These are phyloP conservation scores for Conopomorpha cramerella DNA, from an alignment of 1,140 invertebrate species.

Conservation along the genomic window DNA sequence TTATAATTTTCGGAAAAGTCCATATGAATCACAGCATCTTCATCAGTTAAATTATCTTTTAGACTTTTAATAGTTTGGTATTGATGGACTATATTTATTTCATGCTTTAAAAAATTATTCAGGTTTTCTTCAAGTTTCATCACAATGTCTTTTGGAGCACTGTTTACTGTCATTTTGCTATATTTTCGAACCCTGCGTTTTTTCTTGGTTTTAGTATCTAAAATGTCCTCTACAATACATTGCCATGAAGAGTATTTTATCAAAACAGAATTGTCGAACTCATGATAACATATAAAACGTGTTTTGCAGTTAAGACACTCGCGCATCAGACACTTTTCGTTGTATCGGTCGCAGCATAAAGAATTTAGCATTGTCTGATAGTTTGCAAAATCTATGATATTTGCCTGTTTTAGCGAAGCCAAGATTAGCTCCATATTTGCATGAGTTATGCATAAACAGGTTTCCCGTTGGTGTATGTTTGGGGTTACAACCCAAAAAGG, in stretches of 20 bases:
- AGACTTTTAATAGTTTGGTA: constrained; percentile 6
- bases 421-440: constrained; percentile 2
- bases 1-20: constrained; percentile 15
- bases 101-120: constrained; percentile 6
- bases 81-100: constrained; percentile 5
- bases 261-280: constrained; percentile 1
- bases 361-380: constrained; percentile 3
- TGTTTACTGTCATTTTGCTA: background rate
- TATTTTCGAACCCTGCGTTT: too few relatives aligned
- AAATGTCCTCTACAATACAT: constrained; percentile 1
- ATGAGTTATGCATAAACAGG: constrained; percentile 3
- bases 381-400: constrained; percentile 4
- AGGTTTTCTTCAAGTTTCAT: constrained; percentile 5
- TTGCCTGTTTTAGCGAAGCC: constrained; percentile 3
- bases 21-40: constrained; percentile 10
- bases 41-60: constrained; percentile 5
- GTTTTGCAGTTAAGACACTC: constrained; percentile 1
- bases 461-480: constrained; percentile 1
- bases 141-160: constrained; percentile 3
- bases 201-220: too few relatives aligned
- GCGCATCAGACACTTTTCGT: constrained; percentile 2
- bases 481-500: too few relatives aligned
- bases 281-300: constrained; percentile 1
- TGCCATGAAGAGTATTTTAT: too few relatives aligned
- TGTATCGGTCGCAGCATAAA: constrained; percentile 3